phyloP scores from a whole-genome alignment of 2,797 vertebrate genomes.

The Mormyrops boulengeri region DNA sequence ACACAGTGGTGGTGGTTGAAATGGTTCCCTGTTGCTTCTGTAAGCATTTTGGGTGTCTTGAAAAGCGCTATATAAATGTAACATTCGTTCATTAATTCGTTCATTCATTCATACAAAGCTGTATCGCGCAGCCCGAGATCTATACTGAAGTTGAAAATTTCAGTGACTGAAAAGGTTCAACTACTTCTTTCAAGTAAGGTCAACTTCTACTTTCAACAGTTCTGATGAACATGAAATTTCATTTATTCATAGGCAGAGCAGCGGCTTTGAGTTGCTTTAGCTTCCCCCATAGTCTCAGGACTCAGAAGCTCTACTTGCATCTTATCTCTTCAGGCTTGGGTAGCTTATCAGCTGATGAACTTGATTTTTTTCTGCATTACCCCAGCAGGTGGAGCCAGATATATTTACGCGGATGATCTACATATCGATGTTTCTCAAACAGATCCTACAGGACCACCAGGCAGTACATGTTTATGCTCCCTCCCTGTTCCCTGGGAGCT shows the following conservation, averaged over 20 bases:
- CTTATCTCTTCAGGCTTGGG: background rate
- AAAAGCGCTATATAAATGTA: background rate
- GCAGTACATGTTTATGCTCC: background rate
- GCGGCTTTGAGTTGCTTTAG: background rate
- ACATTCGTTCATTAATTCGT: background rate
- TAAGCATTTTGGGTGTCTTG: background rate
- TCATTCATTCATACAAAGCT: background rate
- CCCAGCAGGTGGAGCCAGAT: conserved; percentile 6
- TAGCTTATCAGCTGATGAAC: background rate
- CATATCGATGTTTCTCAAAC: background rate
- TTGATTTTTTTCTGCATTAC: background rate
- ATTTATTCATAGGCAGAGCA: background rate
- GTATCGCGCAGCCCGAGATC: background rate
- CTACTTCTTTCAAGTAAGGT: background rate
- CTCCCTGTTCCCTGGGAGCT: background rate
- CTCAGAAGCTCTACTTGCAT: background rate
- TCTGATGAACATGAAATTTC: background rate
- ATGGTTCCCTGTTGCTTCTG: background rate
- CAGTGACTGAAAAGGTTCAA: background rate
- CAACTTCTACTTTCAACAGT: background rate
- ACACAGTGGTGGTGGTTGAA: background rate
- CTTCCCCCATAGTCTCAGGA: background rate
- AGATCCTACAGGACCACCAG: background rate
- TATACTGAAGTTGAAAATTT: background rate
- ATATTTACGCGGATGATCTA: background rate